Evolutionary conservation across 2,797 vertebrate species (phyloP).

Genomic region (Anguilla obscura): DNA sequence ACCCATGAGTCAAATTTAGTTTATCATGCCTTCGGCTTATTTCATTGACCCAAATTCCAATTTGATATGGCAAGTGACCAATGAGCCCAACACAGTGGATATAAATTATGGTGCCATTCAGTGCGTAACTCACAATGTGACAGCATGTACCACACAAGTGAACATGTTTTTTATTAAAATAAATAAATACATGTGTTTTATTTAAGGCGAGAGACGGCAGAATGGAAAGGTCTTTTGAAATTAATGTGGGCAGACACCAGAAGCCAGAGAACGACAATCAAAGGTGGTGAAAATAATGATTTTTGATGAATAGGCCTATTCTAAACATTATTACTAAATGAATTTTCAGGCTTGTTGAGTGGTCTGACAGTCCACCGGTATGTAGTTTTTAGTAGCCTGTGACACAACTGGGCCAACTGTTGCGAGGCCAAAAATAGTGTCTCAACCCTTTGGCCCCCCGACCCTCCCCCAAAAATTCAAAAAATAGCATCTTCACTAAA

Average conservation of each 20-base stretch:
- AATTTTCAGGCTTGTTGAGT: background rate
- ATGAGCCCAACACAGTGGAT: background rate
- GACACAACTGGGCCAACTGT: background rate
- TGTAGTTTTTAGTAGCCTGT: background rate
- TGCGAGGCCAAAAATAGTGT: background rate
- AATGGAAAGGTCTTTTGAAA: background rate
- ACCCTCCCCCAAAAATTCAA: background rate
- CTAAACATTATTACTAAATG: background rate
- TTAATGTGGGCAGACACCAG: background rate
- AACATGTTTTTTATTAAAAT: background rate
- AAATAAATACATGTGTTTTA: too few relatives aligned
- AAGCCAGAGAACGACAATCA: background rate
- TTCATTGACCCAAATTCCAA: conserved; percentile 4
- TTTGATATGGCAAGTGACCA: conserved; percentile 1
- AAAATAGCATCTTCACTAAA: background rate
- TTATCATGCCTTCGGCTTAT: background rate
- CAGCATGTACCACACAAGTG: background rate
- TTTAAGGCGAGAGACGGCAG: background rate
- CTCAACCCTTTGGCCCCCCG: background rate
- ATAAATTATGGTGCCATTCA: background rate
- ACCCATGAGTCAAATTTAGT: background rate
- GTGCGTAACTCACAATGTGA: background rate
- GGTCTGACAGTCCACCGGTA: background rate
- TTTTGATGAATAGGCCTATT: background rate
- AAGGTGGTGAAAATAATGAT: background rate